Base-by-base conservation (phyloP, 2,113 vertebrate species). In the Suncus etruscus region DNA sequence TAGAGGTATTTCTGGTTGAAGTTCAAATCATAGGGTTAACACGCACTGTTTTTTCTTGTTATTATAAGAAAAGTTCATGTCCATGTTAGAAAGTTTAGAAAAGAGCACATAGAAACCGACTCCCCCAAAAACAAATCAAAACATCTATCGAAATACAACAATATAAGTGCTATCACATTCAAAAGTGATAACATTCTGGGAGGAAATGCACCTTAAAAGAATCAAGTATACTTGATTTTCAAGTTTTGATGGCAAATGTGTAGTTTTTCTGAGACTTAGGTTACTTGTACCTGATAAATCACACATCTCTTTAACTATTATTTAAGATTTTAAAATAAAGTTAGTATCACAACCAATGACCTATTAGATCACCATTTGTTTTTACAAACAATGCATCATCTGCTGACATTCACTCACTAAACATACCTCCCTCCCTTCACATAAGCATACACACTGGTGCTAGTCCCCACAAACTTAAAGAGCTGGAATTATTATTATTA, bases 1-100 rank as follows among this genome's bases (percentile, higher is more conserved):
- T 88, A 86, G 77, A n/a, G 70, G 45, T 51, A 89, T 84, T 91
- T 93, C 27, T 51, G 50, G 47, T 77, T 66, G 45, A 82, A 50
- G 65, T 78, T 31, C 45, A 83, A 94, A 86, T 74, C 66, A 70
- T 48, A n/a, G 6, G 70, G 72, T 39, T 29, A 47, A 87, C 11
- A 83, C 29, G 3, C 20, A 83, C 4, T 85, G 3, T 87, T 94
- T 58, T 31, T 32, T 65, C 45, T 69, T 45, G 25, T 90, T n/a
- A 39, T 2, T 79, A 51, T 22, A 66, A 88, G 68, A 58, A 50
- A 66, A 80, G 51, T 72, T 83, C 12, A 47, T 82, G 70, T 70
- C 88, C 86, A 50, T 24, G 68, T 65, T 66, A 83, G 54, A 84
- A 93, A 80, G 39, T 76, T 80, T 85, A 47, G 70, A 77, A 76